Percentiles rank a stretch among this genome's conserved stretches.
Conservation (phyloP, 2,797 vertebrate species). For the Aselliscus stoliczkanus region DNA sequence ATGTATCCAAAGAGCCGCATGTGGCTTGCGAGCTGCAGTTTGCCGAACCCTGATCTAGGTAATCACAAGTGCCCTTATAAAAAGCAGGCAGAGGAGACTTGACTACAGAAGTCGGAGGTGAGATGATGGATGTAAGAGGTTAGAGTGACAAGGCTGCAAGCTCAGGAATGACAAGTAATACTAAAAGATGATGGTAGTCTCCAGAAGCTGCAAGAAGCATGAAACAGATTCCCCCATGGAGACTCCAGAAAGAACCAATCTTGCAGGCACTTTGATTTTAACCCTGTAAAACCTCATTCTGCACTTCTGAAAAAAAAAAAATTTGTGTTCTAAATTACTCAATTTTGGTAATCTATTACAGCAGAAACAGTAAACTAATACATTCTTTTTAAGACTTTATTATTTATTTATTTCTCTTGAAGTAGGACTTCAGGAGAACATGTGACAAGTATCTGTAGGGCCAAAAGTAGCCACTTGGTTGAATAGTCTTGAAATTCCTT, state of each 20-base stretch:
- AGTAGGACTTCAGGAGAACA: not conserved
- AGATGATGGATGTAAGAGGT: not conserved
- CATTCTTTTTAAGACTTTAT: not conserved
- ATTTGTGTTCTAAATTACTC: not conserved
- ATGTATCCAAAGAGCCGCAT: too few species aligned
- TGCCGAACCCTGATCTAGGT: not conserved
- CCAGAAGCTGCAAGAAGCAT: not conserved
- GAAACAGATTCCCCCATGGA: not conserved
- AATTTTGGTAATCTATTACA: not conserved
- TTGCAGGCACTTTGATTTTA: not conserved
- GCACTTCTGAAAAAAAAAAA: not conserved
- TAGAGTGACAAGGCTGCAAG: not conserved
- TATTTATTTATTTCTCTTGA: not conserved
- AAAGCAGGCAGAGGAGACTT: not conserved
- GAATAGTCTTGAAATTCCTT: conserved; percentile 44
- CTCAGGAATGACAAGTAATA: not conserved
- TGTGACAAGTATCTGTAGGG: not conserved
- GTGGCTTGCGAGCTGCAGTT: too few species aligned
- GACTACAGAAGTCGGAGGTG: not conserved
- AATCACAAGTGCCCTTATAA: not conserved
- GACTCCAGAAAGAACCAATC: not conserved
- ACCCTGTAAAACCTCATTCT: not conserved
- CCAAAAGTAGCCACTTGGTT: conserved; percentile 13
- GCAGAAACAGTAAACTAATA: not conserved
- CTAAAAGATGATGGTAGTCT: not conserved